Evolutionary conservation across 2,888 invertebrate genomes (phyloP).

Genomic region (Papilio protenor): DNA sequence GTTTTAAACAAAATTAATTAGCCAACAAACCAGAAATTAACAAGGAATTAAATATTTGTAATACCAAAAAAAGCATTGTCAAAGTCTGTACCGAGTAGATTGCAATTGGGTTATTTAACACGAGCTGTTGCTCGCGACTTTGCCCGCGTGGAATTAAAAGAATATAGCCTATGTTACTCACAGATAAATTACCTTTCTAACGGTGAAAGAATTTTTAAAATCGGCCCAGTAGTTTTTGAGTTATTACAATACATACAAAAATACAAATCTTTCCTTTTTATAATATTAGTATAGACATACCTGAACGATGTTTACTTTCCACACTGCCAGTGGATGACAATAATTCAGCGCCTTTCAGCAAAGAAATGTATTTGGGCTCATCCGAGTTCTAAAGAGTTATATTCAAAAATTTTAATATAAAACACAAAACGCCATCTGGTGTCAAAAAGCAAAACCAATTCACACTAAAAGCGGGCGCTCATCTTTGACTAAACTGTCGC

Average conservation of each 20-base stretch:
- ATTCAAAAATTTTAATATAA: neutral
- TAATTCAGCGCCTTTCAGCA: slow-evolving; percentile 85
- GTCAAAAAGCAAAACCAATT: neutral
- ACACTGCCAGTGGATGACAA: slow-evolving; percentile 70
- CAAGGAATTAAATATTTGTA: neutral
- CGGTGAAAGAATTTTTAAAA: too few relatives aligned
- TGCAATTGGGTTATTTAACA: neutral
- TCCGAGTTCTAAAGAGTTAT: slow-evolving; percentile 78
- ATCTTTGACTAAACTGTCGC: too few relatives aligned
- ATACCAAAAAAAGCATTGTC: neutral
- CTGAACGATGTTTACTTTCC: slow-evolving; percentile 50
- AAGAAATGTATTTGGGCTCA: slow-evolving; percentile 83
- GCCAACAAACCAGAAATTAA: too few relatives aligned
- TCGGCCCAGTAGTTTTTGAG: too few relatives aligned
- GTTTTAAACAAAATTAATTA: neutral
- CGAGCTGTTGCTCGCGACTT: too few relatives aligned
- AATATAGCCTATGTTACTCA: too few relatives aligned
- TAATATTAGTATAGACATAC: neutral
- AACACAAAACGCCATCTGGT: neutral
- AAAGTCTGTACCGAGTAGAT: neutral
- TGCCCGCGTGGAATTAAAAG: too few relatives aligned
- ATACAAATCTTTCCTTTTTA: too few relatives aligned
- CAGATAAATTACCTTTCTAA: too few relatives aligned
- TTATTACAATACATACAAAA: too few relatives aligned
- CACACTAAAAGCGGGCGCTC: too few relatives aligned